Percentiles rank a stretch among this genome's conserved stretches.
Evolutionary conservation across 2,113 vertebrate genomes (phyloP).

Genomic region (Dryoscopus gambensis): DNA sequence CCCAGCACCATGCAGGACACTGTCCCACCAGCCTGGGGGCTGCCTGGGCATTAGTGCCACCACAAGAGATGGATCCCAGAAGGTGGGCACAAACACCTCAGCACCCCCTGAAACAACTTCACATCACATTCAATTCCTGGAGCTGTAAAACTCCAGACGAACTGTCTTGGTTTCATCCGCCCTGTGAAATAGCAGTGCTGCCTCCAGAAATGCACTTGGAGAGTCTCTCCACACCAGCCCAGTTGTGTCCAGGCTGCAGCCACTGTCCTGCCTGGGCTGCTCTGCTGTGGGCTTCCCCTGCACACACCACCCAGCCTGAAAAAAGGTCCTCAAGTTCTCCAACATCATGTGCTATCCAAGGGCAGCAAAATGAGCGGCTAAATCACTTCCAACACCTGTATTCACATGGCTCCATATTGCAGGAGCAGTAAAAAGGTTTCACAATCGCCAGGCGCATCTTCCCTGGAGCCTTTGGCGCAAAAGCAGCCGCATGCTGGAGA

Average conservation of each 20-base stretch:
- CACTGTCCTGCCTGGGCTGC: accelerated
- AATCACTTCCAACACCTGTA: not conserved
- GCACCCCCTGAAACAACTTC: not conserved
- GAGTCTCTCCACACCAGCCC: not conserved
- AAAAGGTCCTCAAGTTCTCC: not conserved
- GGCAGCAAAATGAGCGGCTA: not conserved
- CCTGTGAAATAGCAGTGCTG: not conserved
- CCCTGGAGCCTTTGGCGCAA: not conserved
- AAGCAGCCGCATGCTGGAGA: not conserved
- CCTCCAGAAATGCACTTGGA: not conserved
- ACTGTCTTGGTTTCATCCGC: accelerated
- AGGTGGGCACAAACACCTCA: not conserved
- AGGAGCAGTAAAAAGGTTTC: not conserved
- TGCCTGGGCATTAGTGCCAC: not conserved
- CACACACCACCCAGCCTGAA: not conserved
- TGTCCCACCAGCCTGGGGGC: accelerated
- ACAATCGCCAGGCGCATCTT: not conserved
- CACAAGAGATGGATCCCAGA: not conserved
- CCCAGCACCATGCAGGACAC: not conserved
- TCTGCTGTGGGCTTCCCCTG: not conserved
- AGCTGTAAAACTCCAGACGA: not conserved
- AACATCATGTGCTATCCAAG: not conserved
- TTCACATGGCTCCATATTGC: not conserved
- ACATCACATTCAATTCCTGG: not conserved
- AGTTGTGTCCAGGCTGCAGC: not conserved